Conservation (phyloP, 2,888 invertebrate species). For the Mimumesa dahlbomi region DNA sequence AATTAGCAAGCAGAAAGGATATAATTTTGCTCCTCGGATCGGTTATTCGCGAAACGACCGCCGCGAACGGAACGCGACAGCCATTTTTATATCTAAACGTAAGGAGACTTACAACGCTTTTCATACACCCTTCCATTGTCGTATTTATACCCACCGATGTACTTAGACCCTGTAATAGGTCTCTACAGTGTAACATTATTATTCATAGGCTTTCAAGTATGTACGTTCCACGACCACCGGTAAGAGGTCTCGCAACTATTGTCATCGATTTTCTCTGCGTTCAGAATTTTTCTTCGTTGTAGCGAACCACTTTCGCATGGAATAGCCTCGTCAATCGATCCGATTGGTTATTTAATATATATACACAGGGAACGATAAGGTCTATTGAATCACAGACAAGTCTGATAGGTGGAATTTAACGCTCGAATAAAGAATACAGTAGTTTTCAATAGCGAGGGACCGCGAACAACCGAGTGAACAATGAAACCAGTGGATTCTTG, state of each 20-base stretch:
- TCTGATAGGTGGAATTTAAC: too few relatives aligned
- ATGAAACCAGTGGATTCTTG: conserved; percentile 1
- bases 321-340: background rate
- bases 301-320: conserved; percentile 7
- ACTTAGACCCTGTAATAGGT: conserved; percentile 50
- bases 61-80: conserved; percentile 1
- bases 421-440: background rate
- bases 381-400: background rate
- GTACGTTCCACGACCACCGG: conserved; percentile 37
- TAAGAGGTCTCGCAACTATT: conserved; percentile 23
- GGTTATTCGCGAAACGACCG: conserved; percentile 11
- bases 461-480: background rate
- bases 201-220: conserved; percentile 53
- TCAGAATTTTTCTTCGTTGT: conserved; percentile 42
- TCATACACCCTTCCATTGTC: conserved; percentile 43
- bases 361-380: background rate
- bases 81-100: too few relatives aligned
- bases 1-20: conserved; percentile 49
- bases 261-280: conserved; percentile 40
- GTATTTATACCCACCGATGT: conserved; percentile 31
- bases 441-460: background rate
- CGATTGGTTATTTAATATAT: conserved; percentile 5
- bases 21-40: conserved; percentile 39
- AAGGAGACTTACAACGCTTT: conserved; percentile 26
- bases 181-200: conserved; percentile 55